Percentiles rank a stretch among this genome's conserved stretches.
phyloP scores from a whole-genome alignment of 2,797 vertebrate species.

The Bradypodion ventrale region DNA sequence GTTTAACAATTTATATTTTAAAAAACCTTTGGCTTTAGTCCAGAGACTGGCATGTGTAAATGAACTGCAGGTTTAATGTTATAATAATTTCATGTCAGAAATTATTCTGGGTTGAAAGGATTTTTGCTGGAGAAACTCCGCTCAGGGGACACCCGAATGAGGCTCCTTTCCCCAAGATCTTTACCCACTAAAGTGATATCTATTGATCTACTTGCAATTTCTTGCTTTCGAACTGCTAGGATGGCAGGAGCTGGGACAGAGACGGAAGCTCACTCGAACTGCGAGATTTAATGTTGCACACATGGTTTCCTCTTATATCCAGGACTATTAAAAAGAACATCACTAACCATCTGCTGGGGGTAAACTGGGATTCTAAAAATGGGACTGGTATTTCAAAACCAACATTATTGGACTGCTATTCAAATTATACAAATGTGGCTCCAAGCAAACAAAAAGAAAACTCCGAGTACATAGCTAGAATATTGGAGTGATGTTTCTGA shows the following conservation, averaged over 20 bases:
- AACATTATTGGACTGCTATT: neutral
- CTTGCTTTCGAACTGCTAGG: too few species aligned
- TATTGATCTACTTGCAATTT: too few species aligned
- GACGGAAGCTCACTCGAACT: too few species aligned
- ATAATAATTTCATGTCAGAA: too few species aligned
- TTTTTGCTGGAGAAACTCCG: too few species aligned
- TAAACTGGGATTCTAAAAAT: neutral
- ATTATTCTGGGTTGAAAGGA: too few species aligned
- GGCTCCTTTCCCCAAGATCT: too few species aligned
- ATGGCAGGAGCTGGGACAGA: too few species aligned
- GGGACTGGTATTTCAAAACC: neutral
- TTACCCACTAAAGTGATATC: too few species aligned
- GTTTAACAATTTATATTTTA: constrained; percentile 2
- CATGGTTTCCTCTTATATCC: neutral
- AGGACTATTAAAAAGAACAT: neutral
- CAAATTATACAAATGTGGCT: neutral
- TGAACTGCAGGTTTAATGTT: neutral
- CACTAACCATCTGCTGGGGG: neutral
- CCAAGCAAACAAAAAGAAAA: neutral
- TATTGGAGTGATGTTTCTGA: neutral
- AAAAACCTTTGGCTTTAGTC: constrained; percentile 30
- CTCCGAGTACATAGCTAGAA: neutral
- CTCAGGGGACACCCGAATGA: too few species aligned
- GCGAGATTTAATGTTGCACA: neutral
- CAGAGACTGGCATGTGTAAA: neutral